Conservation (phyloP, 1,140 invertebrate genomes). For the Zaprionus nigranus region DNA sequence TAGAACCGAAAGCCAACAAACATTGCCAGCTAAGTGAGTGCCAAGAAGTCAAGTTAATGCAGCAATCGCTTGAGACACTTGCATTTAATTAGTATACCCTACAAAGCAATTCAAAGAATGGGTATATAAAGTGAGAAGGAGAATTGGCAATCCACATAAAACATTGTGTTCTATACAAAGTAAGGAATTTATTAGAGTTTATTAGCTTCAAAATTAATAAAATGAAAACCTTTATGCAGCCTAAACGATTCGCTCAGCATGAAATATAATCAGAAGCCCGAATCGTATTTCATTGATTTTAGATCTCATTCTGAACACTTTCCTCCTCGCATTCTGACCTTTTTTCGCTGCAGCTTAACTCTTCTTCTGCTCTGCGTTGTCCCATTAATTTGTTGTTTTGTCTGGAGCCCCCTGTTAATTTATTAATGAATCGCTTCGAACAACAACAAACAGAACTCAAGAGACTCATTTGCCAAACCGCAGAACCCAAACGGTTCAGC, state of each 20-base stretch:
- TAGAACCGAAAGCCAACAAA: constrained; percentile 14
- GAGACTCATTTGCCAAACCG: constrained; percentile 46
- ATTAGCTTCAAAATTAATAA: background rate
- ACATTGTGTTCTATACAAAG: too few species aligned
- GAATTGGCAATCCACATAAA: too few species aligned
- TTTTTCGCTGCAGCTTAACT: constrained; percentile 20
- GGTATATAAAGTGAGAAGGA: background rate
- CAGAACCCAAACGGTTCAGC: constrained; percentile 33
- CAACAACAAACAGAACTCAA: constrained; percentile 30
- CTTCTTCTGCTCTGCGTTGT: background rate
- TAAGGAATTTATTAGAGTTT: background rate
- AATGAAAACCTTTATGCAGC: background rate
- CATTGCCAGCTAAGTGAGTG: constrained; percentile 6
- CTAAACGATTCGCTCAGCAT: background rate
- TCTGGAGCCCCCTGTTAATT: constrained; percentile 58
- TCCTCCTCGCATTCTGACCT: constrained; percentile 50
- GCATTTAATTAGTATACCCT: background rate
- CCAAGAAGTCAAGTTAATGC: constrained; percentile 15
- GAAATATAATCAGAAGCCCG: background rate
- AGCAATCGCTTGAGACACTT: constrained; percentile 32
- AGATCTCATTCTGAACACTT: constrained; percentile 50
- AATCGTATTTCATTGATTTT: constrained; percentile 72
- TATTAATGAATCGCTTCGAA: constrained; percentile 74
- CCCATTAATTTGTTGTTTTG: constrained; percentile 46
- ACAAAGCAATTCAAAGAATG: background rate